Evolutionary conservation across 2,113 vertebrate species (phyloP).

Genomic region (Macrotus californicus): DNA sequence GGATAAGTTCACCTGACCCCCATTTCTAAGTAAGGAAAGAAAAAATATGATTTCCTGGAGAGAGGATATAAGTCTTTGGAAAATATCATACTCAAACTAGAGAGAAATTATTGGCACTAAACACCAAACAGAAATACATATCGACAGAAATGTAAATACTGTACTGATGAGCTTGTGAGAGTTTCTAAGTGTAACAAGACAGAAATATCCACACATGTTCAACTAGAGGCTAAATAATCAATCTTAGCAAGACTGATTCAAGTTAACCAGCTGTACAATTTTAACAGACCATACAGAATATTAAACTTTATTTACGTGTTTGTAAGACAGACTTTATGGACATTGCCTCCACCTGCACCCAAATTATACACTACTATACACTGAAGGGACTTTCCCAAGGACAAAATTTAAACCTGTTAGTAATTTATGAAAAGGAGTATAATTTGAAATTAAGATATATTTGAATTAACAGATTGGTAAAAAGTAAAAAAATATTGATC

Average conservation of each 20-base stretch:
- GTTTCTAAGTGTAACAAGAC: not conserved
- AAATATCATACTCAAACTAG: not conserved
- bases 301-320: not conserved
- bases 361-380: not conserved
- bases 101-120: not conserved
- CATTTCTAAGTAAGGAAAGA: not conserved
- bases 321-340: not conserved
- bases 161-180: not conserved
- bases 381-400: not conserved
- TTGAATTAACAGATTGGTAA: not conserved
- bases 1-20: not conserved
- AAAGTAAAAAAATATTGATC: not conserved
- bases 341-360: not conserved
- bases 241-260: not conserved
- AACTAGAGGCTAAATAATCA: not conserved
- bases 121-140: not conserved
- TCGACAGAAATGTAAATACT: not conserved
- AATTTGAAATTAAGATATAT: not conserved
- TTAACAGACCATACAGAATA: not conserved
- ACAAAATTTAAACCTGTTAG: not conserved
- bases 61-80: not conserved
- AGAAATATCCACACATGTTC: not conserved
- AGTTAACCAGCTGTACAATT: not conserved
- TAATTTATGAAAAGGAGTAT: not conserved
- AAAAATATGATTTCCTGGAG: not conserved